phyloP scores from a whole-genome alignment of 2,113 vertebrate genomes.

The Cariama cristata region DNA sequence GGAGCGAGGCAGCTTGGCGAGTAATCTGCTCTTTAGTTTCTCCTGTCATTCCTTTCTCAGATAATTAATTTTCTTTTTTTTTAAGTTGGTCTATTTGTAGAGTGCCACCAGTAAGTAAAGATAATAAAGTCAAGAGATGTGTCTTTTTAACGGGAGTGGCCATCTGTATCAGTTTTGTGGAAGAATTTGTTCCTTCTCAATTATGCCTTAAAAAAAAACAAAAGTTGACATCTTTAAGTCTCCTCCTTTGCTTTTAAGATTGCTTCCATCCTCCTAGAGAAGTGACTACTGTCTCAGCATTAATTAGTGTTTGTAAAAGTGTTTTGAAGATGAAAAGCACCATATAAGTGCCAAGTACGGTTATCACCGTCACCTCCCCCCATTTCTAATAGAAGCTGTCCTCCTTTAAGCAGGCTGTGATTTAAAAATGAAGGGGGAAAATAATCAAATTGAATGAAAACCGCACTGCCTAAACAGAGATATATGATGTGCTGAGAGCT shows the following conservation, averaged over 20 bases:
- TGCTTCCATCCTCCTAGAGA: slow-evolving; percentile 21
- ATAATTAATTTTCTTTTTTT: not conserved
- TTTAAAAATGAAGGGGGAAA: slow-evolving; percentile 44
- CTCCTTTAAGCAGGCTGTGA: slow-evolving; percentile 37
- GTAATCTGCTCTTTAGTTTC: not conserved
- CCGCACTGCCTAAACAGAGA: not conserved
- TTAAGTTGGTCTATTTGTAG: not conserved
- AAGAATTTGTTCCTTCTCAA: slow-evolving; percentile 5
- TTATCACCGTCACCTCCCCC: slow-evolving; percentile 21
- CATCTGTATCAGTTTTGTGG: not conserved
- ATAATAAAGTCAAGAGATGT: not conserved
- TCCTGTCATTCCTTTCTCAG: not conserved
- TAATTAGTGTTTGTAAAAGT: slow-evolving; percentile 62
- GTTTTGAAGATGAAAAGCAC: slow-evolving; percentile 62
- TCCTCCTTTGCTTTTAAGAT: slow-evolving; percentile 40
- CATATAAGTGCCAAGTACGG: not conserved
- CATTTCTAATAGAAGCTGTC: slow-evolving; percentile 1
- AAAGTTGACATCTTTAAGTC: not conserved
- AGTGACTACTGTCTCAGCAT: slow-evolving; percentile 52
- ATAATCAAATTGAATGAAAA: slow-evolving; percentile 59
- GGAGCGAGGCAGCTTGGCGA: not conserved
- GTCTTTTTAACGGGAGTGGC: not conserved
- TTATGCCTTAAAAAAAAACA: not conserved
- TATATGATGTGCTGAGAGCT: slow-evolving; percentile 12
- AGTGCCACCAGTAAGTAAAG: not conserved